These are phyloP conservation scores for Amphiura filiformis DNA, from an alignment of 35 echinoderm and acorn worm genomes.

Conservation along the genomic window DNA sequence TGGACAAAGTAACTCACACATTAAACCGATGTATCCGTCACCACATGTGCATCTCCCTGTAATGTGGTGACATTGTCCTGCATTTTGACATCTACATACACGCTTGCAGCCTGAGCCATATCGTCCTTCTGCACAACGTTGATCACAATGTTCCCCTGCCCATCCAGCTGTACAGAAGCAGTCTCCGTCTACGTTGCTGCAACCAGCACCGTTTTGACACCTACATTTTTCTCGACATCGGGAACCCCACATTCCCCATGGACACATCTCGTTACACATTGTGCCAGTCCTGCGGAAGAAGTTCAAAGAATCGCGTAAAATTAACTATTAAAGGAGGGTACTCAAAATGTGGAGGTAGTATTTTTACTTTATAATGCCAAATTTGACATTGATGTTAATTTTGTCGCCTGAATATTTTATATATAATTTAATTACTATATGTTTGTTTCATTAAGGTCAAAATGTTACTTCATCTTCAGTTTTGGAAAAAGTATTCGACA, in stretches of 20 bases:
- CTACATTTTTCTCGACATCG: conserved; percentile 15
- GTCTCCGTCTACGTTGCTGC: conserved; percentile 35
- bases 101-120: conserved; percentile 49
- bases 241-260: neutral
- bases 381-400: too few species aligned
- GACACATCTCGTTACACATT: neutral
- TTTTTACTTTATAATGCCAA: too few species aligned
- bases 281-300: neutral
- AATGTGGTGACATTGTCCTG: conserved; percentile 50
- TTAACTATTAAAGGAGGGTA: too few species aligned
- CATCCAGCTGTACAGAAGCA: conserved; percentile 51
- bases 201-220: conserved; percentile 63
- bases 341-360: too few species aligned
- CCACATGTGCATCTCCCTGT: conserved; percentile 51
- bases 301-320: neutral
- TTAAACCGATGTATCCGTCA: conserved; percentile 53
- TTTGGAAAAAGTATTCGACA: too few species aligned
- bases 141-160: conserved; percentile 32
- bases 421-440: too few species aligned
- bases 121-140: conserved; percentile 30
- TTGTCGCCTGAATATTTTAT: too few species aligned
- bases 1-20: conserved; percentile 35
- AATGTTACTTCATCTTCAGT: too few species aligned
- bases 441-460: too few species aligned
- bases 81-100: conserved; percentile 55